These are phyloP conservation scores for Aix galericulata DNA, from an alignment of 2,113 vertebrate genomes.

Conservation along the genomic window DNA sequence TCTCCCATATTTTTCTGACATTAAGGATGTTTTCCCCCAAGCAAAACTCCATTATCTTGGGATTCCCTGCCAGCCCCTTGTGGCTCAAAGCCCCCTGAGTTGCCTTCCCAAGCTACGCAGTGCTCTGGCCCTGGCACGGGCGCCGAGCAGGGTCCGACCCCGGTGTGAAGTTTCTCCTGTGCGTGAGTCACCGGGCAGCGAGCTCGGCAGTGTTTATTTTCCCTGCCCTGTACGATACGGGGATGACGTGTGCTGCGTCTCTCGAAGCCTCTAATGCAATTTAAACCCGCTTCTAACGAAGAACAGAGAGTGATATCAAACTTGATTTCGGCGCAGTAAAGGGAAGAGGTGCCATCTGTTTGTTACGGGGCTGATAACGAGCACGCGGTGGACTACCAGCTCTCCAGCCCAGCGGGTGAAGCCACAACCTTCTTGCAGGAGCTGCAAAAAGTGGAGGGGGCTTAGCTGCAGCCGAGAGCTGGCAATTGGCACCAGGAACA, in stretches of 20 bases:
- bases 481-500: neutral
- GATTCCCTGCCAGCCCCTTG: neutral
- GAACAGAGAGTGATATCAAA: neutral
- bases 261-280: neutral
- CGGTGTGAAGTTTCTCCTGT: neutral
- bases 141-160: neutral
- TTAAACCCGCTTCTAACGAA: neutral
- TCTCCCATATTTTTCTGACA: neutral
- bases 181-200: slow-evolving; percentile 25
- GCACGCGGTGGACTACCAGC: neutral
- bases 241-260: neutral
- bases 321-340: neutral
- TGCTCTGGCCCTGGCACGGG: neutral
- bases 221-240: neutral
- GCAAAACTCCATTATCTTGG: neutral
- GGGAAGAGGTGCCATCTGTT: slow-evolving; percentile 40
- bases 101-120: neutral
- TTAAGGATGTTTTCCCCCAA: neutral
- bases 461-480: neutral
- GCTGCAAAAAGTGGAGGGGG: neutral
- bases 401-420: fast-evolving
- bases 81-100: neutral
- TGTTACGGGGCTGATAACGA: neutral
- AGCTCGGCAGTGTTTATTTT: slow-evolving; percentile 15
- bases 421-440: neutral